Conservation (phyloP, 2,113 vertebrate species). For the Epinephelus cyanopodus region DNA sequence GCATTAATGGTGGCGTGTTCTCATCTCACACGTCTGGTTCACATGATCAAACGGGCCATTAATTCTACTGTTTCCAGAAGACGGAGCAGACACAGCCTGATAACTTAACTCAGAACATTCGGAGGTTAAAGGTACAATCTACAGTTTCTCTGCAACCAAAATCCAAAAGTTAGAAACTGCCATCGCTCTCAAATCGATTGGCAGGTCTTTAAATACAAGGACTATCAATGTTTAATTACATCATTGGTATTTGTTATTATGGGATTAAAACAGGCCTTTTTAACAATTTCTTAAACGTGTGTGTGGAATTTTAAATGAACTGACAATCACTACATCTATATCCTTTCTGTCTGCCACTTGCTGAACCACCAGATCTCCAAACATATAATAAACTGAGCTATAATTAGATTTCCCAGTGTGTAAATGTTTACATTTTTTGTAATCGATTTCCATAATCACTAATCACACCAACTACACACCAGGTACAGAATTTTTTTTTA, state of each 20-base stretch:
- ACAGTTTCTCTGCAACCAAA: background rate
- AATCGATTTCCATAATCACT: too few species aligned
- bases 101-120: constrained; percentile 32
- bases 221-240: background rate
- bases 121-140: constrained; percentile 32
- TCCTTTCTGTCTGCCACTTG: too few species aligned
- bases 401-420: too few species aligned
- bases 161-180: background rate
- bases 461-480: too few species aligned
- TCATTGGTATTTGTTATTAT: background rate
- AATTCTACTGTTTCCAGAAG: constrained; percentile 63
- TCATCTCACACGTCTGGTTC: constrained; percentile 77
- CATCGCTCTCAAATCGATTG: background rate
- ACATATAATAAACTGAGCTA: too few species aligned
- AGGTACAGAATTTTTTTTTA: too few species aligned
- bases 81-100: constrained; percentile 44
- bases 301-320: too few species aligned
- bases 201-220: background rate
- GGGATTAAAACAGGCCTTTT: background rate
- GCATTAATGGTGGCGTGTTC: constrained; percentile 55
- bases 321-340: too few species aligned
- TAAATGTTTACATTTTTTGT: too few species aligned
- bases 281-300: too few species aligned
- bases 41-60: constrained; percentile 66
- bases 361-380: too few species aligned